Conservation (phyloP, 2,113 vertebrate genomes). For the Zapus hudsonius region DNA sequence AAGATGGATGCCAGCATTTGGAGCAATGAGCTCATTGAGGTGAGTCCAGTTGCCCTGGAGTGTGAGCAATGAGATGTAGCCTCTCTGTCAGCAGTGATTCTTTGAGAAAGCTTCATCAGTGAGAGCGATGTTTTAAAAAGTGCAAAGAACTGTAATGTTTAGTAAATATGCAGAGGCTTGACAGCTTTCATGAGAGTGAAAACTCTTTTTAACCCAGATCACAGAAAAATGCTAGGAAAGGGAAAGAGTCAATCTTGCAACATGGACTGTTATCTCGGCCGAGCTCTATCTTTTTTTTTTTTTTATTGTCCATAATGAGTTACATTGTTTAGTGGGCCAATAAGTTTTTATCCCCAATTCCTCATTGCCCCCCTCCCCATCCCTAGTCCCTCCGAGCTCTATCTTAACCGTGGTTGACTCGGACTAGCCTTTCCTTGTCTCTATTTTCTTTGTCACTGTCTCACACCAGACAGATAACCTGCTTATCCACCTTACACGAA, state of each 20-base stretch:
- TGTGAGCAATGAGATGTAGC: too few species aligned
- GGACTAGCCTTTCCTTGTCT: not conserved
- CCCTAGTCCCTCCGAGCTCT: too few species aligned
- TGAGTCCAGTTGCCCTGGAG: conserved; percentile 47
- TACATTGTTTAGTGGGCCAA: too few species aligned
- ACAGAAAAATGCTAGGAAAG: conserved; percentile 7
- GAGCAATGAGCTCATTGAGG: conserved; percentile 98
- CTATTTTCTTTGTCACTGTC: not conserved
- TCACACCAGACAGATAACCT: not conserved
- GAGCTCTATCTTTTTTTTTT: too few species aligned
- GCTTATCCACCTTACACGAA: not conserved
- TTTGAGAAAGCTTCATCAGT: conserved; percentile 8
- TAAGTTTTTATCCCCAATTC: too few species aligned
- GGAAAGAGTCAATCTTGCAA: not conserved
- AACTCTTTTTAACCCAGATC: conserved; percentile 30
- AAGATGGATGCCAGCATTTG: conserved; percentile 97
- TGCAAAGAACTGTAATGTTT: not conserved
- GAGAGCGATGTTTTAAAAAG: conserved; percentile 47
- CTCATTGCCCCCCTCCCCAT: too few species aligned
- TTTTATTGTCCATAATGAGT: too few species aligned
- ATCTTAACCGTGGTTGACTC: not conserved
- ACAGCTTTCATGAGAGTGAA: not conserved
- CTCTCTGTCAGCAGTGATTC: too few species aligned
- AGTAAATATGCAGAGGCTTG: conserved; percentile 17
- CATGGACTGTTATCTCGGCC: not conserved